Base-by-base conservation (phyloP, 2,797 vertebrate genomes). In the Ptychobarbus kaznakovi region DNA sequence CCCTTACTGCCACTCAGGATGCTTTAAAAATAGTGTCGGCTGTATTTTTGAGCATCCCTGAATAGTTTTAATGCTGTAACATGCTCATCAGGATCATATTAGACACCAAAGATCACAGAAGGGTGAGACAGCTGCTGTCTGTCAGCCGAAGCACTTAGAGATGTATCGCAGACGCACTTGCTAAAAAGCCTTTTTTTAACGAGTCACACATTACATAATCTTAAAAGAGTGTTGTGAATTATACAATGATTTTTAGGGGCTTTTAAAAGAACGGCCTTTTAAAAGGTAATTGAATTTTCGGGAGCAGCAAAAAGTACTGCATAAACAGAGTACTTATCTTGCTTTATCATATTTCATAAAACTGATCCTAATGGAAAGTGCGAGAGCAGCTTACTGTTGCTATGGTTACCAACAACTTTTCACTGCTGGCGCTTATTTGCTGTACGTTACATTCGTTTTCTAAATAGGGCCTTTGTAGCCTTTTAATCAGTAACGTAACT, bases 1-100 rank as follows among this genome's bases (percentile, higher is more conserved):
- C 42, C 32, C 32, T n/a, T 20, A n/a, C 56, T 35, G 58, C 58
- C 63, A 66, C 15, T 61, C 15, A 11, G 42, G 61, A 77, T 66
- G 65, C 42, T 83, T 74, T 87, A 75, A 85, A 89, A 89, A 88
- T 89, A 90, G 87, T 84, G 78, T 66, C 51, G 13, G 87, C 72
- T 85, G 46, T 86, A 88, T 89, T 89, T 88, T 86, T 87, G 79
- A 69, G 73, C 80, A 65, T 77, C 77, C 84, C 65, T 82, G 80
- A 88, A 81, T 83, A 85, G 76, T 86, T 80, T 83, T 68, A 84
- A 84, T 78, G 69, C 74, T 78, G 74, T 69, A 68, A 84, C 22
- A 38, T n/a, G 12, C 73, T 65, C 58, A 51, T 38, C 20, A 25
- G 28, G 22, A 65, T 65, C 65, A 65, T 56, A 82, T 49, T 61